Conservation (phyloP, 2,797 vertebrate species). For the Adrianichthys oophorus region DNA sequence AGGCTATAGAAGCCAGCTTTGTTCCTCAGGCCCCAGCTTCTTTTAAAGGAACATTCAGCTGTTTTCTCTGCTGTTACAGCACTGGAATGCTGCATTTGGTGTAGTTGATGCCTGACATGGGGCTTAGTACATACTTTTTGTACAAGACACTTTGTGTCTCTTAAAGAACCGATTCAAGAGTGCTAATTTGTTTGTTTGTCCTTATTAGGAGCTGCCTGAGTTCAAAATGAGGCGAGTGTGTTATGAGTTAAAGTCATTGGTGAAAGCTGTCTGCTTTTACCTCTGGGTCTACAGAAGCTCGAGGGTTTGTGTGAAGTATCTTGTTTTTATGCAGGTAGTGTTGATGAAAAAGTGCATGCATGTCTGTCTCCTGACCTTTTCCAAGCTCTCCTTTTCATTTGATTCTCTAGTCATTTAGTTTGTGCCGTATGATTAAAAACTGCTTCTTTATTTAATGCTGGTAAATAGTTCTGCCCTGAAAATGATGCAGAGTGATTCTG, state of each 20-base stretch:
- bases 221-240: neutral
- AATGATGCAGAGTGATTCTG: conserved; percentile 31
- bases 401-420: conserved; percentile 20
- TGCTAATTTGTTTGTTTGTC: conserved; percentile 49
- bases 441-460: conserved; percentile 24
- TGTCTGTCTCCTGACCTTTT: neutral
- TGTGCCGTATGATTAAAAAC: conserved; percentile 10
- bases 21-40: too few relatives aligned
- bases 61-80: too few relatives aligned
- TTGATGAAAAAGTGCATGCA: too few relatives aligned
- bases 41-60: too few relatives aligned
- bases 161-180: conserved; percentile 69
- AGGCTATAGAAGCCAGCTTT: too few relatives aligned
- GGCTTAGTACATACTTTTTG: conserved; percentile 16
- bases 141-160: conserved; percentile 38
- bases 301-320: conserved; percentile 52
- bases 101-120: conserved; percentile 21
- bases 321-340: conserved; percentile 19
- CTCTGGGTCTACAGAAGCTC: conserved; percentile 73
- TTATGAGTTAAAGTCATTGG: conserved; percentile 2
- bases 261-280: conserved; percentile 24
- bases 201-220: neutral
- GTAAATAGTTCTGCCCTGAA: conserved; percentile 34
- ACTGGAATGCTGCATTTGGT: conserved; percentile 55
- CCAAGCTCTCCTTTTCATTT: conserved; percentile 24